Evolutionary conservation across 2,797 vertebrate species (phyloP).

Genomic region (Spheniscus humboldti): DNA sequence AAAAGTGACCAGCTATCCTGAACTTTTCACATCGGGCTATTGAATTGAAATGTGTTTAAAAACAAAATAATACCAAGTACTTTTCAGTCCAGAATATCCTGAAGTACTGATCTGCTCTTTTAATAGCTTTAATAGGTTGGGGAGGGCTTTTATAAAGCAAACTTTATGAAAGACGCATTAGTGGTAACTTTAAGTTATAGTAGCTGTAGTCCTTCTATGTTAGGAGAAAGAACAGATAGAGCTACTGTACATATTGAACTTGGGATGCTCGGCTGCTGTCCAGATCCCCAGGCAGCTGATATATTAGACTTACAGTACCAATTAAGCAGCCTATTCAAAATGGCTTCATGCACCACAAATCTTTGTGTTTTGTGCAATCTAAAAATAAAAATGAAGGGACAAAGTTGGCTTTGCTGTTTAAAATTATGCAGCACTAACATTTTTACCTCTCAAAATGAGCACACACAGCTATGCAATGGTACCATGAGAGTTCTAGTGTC

Average conservation of each 20-base stretch:
- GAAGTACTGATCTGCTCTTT: not conserved
- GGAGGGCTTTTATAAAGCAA: not conserved
- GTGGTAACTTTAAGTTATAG: not conserved
- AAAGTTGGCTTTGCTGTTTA: not conserved
- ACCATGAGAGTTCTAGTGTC: not conserved
- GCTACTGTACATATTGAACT: not conserved
- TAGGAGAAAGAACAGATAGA: not conserved
- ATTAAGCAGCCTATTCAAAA: conserved; percentile 23
- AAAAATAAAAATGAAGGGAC: not conserved
- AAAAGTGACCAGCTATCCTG: not conserved
- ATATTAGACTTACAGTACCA: not conserved
- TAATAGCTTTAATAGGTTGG: not conserved
- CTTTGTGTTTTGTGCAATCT: not conserved
- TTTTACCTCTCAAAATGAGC: not conserved
- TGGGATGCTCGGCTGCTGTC: not conserved
- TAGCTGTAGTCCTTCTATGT: not conserved
- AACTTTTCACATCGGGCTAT: not conserved
- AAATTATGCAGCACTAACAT: not conserved
- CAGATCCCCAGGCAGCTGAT: not conserved
- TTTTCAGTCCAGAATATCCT: not conserved
- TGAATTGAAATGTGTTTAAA: not conserved
- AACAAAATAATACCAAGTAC: not conserved
- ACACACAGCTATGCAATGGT: not conserved
- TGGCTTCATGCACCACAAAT: conserved; percentile 10
- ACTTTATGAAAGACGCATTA: not conserved